Conservation (phyloP, 1,140 invertebrate species). For the Thalassaphorura encarpata region DNA sequence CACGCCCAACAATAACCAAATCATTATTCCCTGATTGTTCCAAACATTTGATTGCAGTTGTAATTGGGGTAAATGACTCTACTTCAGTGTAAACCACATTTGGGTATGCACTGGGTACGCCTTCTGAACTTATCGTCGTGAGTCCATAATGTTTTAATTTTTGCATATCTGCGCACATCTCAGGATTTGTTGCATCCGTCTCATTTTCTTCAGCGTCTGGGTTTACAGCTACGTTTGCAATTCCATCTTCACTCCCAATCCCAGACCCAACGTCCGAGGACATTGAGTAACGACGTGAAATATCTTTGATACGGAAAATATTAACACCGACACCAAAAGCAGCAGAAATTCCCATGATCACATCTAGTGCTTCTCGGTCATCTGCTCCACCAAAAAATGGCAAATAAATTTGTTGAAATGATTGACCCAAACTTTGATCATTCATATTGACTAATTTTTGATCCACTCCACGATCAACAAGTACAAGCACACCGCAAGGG, state of each 20-base stretch:
- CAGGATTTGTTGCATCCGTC: neutral
- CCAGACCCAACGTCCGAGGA: neutral
- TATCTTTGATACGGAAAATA: slow-evolving; percentile 10
- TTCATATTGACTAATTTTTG: no score
- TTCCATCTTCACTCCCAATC: neutral
- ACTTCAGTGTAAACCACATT: slow-evolving; percentile 12
- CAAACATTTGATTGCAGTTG: slow-evolving; percentile 1
- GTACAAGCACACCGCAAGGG: neutral
- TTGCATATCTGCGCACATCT: neutral
- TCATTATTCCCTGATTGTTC: slow-evolving; percentile 1
- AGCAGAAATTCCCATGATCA: slow-evolving; percentile 4
- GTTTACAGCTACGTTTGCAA: neutral
- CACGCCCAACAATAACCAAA: slow-evolving; percentile 13
- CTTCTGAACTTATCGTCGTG: no score
- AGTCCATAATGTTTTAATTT: slow-evolving; percentile 5
- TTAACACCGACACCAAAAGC: neutral
- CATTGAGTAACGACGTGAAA: neutral
- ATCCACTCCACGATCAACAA: slow-evolving; percentile 17
- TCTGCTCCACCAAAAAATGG: slow-evolving; percentile 22
- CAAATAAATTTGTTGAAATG: slow-evolving; percentile 15
- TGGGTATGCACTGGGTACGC: neutral
- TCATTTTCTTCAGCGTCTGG: slow-evolving; percentile 4
- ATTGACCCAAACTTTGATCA: neutral
- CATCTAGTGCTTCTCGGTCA: slow-evolving; percentile 15
- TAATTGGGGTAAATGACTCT: slow-evolving; percentile 3